Conservation (phyloP, 2,113 vertebrate genomes). For the Crotalus helleri region DNA sequence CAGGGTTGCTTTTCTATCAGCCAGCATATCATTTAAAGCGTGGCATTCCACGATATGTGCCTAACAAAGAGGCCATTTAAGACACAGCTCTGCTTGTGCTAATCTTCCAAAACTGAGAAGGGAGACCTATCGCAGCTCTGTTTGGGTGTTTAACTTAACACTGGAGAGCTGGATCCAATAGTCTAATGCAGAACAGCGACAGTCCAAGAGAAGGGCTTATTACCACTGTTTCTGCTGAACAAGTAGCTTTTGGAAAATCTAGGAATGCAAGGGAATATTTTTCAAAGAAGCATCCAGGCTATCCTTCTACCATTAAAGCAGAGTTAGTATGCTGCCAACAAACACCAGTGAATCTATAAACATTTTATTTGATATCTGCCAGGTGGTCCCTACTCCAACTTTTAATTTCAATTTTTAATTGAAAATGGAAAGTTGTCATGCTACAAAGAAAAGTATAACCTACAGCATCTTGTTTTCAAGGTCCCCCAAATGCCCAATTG, state of each 20-base stretch:
- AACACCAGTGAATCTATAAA: not conserved
- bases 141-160: not conserved
- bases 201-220: not conserved
- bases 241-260: not conserved
- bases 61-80: conserved; percentile 7
- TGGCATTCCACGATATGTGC: not conserved
- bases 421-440: not conserved
- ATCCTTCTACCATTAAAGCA: not conserved
- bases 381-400: not conserved
- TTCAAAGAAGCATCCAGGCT: not conserved
- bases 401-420: not conserved
- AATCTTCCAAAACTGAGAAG: not conserved
- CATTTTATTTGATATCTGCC: not conserved
- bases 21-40: not conserved
- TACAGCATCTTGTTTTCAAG: not conserved
- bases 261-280: not conserved
- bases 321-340: not conserved
- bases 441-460: not conserved
- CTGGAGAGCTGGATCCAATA: not conserved
- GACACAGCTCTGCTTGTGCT: not conserved
- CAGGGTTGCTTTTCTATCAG: not conserved
- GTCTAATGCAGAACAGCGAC: not conserved
- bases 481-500: not conserved
- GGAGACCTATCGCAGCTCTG: not conserved
- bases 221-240: not conserved